These are phyloP conservation scores for Nyctibius grandis DNA, from an alignment of 2,797 vertebrate genomes.

Conservation along the genomic window DNA sequence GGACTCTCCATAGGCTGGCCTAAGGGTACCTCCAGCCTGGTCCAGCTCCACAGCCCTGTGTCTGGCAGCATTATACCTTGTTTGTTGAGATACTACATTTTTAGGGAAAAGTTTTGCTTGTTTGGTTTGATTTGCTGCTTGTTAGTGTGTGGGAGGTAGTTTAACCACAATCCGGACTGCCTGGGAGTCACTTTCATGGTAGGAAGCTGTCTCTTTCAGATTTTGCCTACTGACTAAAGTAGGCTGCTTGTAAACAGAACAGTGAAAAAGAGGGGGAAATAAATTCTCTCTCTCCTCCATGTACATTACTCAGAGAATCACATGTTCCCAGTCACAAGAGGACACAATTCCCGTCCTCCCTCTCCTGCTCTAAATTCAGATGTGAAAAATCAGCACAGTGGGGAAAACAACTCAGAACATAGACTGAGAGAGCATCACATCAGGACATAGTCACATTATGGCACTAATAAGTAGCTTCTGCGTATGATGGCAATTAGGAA, in stretches of 20 bases:
- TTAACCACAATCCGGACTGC: not conserved
- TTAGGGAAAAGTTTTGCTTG: not conserved
- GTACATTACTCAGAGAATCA: not conserved
- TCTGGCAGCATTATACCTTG: not conserved
- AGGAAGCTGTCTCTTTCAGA: not conserved
- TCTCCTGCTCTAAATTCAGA: not conserved
- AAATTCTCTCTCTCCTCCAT: not conserved
- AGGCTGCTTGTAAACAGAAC: not conserved
- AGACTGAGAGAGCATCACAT: not conserved
- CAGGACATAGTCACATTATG: not conserved
- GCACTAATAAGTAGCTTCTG: not conserved
- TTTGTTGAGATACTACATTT: not conserved
- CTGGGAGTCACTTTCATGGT: not conserved
- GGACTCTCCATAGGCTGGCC: not conserved
- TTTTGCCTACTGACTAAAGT: not conserved
- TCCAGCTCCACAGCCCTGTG: not conserved
- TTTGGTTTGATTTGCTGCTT: not conserved
- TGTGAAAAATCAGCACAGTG: not conserved
- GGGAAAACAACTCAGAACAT: not conserved
- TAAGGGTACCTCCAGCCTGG: not conserved
- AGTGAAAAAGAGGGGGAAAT: not conserved
- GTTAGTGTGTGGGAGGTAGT: not conserved
- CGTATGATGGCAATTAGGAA: not conserved
- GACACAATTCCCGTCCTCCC: not conserved
- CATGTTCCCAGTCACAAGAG: not conserved